Evolutionary conservation across 2,888 invertebrate genomes (phyloP).

Genomic region (Epirrhoe alternata): DNA sequence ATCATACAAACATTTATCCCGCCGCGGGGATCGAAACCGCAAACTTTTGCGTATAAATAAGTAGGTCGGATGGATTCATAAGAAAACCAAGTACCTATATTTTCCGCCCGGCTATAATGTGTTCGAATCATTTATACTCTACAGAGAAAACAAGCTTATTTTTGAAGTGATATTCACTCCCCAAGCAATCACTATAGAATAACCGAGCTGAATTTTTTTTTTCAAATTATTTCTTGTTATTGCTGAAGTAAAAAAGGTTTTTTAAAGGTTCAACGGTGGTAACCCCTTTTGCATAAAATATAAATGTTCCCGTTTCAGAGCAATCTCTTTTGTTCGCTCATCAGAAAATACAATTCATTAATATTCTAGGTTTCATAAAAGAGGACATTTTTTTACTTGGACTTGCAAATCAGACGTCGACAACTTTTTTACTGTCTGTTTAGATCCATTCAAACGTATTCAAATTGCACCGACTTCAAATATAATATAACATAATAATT

Average conservation of each 20-base stretch:
- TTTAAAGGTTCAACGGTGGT: constrained; percentile 29
- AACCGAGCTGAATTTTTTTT: not conserved
- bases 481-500: too few species aligned
- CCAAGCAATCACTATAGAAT: not conserved
- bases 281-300: constrained; percentile 44
- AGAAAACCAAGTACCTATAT: too few species aligned
- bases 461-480: too few species aligned
- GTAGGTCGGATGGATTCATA: too few species aligned
- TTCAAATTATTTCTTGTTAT: constrained; percentile 45
- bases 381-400: constrained; percentile 14
- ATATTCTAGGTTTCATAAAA: constrained; percentile 23
- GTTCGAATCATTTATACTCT: not conserved
- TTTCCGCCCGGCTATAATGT: too few species aligned
- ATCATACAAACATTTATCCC: too few species aligned
- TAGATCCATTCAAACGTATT: not conserved
- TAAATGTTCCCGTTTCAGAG: constrained; percentile 28
- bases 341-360: constrained; percentile 25
- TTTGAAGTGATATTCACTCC: not conserved
- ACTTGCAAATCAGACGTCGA: not conserved
- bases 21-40: too few species aligned
- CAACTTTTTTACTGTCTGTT: not conserved
- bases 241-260: constrained; percentile 42
- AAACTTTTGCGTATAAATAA: too few species aligned
- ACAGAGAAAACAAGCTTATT: not conserved
- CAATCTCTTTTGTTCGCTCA: constrained; percentile 30